Conservation (phyloP, 1,140 invertebrate genomes). For the Lepidotrigona ventralis region DNA sequence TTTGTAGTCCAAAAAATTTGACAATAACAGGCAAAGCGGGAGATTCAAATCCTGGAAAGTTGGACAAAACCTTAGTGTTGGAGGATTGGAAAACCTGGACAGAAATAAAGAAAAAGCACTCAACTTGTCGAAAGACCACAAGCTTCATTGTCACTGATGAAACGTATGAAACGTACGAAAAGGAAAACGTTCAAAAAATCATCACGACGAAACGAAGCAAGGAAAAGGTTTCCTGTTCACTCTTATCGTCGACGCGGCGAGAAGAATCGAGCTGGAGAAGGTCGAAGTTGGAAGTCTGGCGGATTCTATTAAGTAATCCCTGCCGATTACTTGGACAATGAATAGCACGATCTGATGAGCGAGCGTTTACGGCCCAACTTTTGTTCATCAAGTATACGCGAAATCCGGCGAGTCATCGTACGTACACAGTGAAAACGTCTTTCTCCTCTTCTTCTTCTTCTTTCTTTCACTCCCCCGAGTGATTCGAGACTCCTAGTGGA, state of each 20-base stretch:
- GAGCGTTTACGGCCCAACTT: conserved; percentile 33
- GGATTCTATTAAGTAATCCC: conserved; percentile 61
- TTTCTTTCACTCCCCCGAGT: conserved; percentile 7
- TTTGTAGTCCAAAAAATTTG: background rate
- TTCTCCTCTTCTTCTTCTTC: conserved; percentile 3
- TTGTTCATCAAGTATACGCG: conserved; percentile 48
- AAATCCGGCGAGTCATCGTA: conserved; percentile 68
- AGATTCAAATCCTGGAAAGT: background rate
- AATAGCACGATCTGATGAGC: conserved; percentile 55
- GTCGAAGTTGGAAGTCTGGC: conserved; percentile 33
- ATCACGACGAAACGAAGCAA: background rate
- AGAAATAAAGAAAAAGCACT: background rate
- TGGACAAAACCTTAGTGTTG: background rate
- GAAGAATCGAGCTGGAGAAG: conserved; percentile 29
- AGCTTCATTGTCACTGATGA: background rate
- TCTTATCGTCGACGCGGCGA: background rate
- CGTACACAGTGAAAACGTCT: conserved; percentile 43
- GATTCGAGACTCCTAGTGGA: background rate
- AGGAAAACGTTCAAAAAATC: background rate
- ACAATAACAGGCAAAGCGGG: too few species aligned
- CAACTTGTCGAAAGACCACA: background rate
- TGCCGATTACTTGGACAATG: conserved; percentile 57
- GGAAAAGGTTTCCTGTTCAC: background rate
- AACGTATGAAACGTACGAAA: background rate
- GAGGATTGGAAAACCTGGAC: background rate